These are phyloP conservation scores for Taxidea taxus DNA, from an alignment of 2,113 vertebrate genomes.

Conservation along the genomic window DNA sequence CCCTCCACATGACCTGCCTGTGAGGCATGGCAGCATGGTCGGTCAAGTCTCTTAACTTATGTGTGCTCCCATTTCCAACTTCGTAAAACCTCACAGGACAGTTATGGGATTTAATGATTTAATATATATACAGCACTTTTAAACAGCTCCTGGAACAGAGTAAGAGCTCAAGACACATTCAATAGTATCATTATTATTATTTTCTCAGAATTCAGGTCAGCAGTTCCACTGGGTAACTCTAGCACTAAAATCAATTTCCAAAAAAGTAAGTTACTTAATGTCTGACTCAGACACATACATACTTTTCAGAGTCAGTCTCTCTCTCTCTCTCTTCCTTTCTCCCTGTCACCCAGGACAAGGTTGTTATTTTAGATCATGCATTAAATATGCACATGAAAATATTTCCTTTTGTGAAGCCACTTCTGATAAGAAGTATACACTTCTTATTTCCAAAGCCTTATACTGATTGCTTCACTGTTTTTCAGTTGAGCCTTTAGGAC, in stretches of 20 bases:
- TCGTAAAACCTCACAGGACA: background rate
- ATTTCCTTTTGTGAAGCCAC: conserved; percentile 13
- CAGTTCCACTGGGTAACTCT: conserved; percentile 12
- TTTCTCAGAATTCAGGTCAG: conserved; percentile 57
- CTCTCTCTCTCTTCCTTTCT: background rate
- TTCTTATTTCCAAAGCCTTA: background rate
- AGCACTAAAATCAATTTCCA: conserved; percentile 48
- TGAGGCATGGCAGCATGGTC: background rate
- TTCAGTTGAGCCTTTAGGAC: background rate
- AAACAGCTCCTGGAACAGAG: conserved; percentile 43
- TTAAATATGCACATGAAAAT: background rate
- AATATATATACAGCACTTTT: conserved; percentile 29
- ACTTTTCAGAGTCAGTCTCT: background rate
- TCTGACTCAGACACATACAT: background rate
- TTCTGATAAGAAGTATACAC: background rate
- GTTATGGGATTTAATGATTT: conserved; percentile 32
- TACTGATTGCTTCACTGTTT: background rate
- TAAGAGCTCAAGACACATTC: conserved; percentile 32
- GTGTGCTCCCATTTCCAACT: background rate
- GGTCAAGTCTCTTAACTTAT: background rate
- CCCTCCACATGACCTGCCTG: background rate
- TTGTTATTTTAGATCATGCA: conserved; percentile 25
- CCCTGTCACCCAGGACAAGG: background rate
- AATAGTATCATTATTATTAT: conserved; percentile 25
- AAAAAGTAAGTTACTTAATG: conserved; percentile 50